Evolutionary conservation across 2,888 invertebrate species (phyloP).

Genomic region (Notocelia uddmanniana): DNA sequence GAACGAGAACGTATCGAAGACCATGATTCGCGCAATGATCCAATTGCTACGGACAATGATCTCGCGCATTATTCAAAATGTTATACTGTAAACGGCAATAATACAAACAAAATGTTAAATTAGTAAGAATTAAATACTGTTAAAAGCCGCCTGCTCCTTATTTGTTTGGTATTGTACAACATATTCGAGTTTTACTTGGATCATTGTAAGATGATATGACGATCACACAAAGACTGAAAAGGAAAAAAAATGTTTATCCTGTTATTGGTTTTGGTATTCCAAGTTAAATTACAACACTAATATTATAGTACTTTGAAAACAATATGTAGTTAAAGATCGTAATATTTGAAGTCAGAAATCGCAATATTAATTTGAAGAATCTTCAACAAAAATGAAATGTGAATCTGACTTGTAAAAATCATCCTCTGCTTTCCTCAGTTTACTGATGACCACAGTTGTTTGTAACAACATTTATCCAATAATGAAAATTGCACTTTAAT

Average conservation of each 20-base stretch:
- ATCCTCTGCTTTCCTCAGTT: background rate
- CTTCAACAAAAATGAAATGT: no score
- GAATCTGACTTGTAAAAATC: background rate
- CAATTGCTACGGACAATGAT: conserved; percentile 40
- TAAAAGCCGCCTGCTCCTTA: background rate
- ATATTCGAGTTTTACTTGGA: background rate
- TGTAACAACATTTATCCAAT: conserved; percentile 23
- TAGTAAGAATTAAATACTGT: no score
- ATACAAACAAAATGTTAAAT: no score
- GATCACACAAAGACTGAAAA: background rate
- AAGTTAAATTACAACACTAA: no score
- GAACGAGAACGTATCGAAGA: conserved; percentile 43
- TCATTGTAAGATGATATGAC: background rate
- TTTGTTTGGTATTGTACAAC: background rate
- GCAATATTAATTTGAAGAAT: background rate
- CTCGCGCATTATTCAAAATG: conserved; percentile 2
- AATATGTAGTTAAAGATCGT: no score
- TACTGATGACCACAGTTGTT: background rate
- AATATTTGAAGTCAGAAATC: background rate
- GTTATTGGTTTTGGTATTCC: no score
- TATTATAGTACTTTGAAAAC: no score
- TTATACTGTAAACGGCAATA: background rate
- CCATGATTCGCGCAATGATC: conserved; percentile 41
- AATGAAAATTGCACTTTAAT: conserved; percentile 10
- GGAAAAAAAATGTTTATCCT: background rate